Evolutionary conservation across 2,797 vertebrate genomes (phyloP), one percentile per base, ranked within the genome.

Genomic region (Semaprochilodus insignis): DNA sequence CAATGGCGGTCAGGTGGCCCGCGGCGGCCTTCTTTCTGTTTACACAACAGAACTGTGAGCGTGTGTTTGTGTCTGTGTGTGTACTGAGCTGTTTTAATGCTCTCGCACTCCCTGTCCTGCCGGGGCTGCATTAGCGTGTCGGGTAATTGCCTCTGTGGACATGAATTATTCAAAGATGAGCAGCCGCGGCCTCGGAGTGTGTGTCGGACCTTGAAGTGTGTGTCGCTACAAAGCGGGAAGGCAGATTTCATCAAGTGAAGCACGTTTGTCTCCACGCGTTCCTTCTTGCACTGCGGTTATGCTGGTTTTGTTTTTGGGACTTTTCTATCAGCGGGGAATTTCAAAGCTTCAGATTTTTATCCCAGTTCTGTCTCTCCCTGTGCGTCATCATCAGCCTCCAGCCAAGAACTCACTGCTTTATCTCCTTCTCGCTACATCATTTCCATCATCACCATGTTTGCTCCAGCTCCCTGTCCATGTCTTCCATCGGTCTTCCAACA

Each of bases 81-180:
- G 78, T 81, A 17, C 59, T 31, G 66, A 77, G 48, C 62, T 76
- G 78, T 77, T 82, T 74, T 78, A 27, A 13, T 83, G 78, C 70
- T 63, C 65, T 60, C 74, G 70, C 48, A 66, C 67, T 31, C n/a
- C 70, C 63, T 60, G 27, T 72, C 73, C 67, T 81, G 80, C 79
- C 85, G 69, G 83, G 74, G 69, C 63, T 66, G 82, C 87, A 84
- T 88, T 87, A 88, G 83, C 70, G 73, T 81, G 69, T 60, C 57
- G 78, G 86, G 85, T 88, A 82, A 90, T 88, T 89, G 85, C 72
- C 59, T 88, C 71, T 80, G 86, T 83, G 78, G 86, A 78, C 60
- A 88, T 88, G 88, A 88, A 86, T 90, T 87, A 90, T 88, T 89
- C 79, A 86, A 75, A 71, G 83, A 25, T 3, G 31, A 31, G 36